Percentiles rank a stretch among this genome's conserved stretches.
Conservation (phyloP, 2,888 invertebrate species). For the Diplolepis rosae region DNA sequence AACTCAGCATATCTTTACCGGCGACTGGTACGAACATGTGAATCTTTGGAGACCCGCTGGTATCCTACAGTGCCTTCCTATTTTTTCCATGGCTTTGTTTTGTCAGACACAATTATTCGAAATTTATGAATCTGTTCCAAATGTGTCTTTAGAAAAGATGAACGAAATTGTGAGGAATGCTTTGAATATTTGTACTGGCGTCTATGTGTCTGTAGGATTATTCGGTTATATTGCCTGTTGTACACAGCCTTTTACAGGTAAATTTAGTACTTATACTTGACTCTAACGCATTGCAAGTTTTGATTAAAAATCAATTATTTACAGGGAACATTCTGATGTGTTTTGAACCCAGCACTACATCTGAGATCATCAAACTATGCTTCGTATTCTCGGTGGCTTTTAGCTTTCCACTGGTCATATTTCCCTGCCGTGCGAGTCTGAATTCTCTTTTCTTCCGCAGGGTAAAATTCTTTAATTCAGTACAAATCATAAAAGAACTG, state of each 20-base stretch:
- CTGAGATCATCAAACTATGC: slow-evolving; percentile 93
- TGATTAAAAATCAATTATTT: slow-evolving; percentile 48
- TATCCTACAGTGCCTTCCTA: slow-evolving; percentile 92
- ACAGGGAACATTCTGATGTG: slow-evolving; percentile 93
- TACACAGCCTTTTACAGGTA: slow-evolving; percentile 83
- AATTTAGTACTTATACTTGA: slow-evolving; percentile 40
- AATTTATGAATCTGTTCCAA: slow-evolving; percentile 92
- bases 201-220: slow-evolving; percentile 93
- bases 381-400: slow-evolving; percentile 96
- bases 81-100: slow-evolving; percentile 96
- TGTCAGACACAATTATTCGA: slow-evolving; percentile 98
- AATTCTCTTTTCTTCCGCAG: slow-evolving; percentile 87
- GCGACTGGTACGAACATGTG: slow-evolving; percentile 84
- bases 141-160: slow-evolving; percentile 91
- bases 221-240: slow-evolving; percentile 96
- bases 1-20: slow-evolving; percentile 81
- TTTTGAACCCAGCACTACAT: slow-evolving; percentile 86
- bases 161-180: slow-evolving; percentile 91
- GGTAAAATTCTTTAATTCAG: slow-evolving; percentile 45
- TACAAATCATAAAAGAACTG: slow-evolving; percentile 8
- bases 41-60: slow-evolving; percentile 90
- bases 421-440: slow-evolving; percentile 95
- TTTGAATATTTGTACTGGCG: slow-evolving; percentile 91
- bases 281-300: neutral
- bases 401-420: slow-evolving; percentile 97